A percentile compares a stretch with the other conserved stretches of the same genome.
phyloP scores from a whole-genome alignment of 2,113 vertebrate genomes.

The Cyprinodon variegatus region DNA sequence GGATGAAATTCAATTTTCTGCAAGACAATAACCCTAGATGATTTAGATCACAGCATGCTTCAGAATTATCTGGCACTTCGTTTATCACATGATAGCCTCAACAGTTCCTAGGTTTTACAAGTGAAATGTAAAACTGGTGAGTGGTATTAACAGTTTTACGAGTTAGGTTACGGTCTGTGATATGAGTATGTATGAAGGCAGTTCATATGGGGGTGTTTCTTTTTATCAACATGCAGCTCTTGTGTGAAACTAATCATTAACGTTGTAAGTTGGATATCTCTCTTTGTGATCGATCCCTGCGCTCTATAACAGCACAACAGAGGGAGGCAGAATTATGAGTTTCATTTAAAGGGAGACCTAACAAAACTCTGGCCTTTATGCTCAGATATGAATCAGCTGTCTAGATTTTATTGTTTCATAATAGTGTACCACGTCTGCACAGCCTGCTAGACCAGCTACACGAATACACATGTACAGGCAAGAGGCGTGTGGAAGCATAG shows the following conservation, averaged over 20 bases:
- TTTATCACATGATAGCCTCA: no score
- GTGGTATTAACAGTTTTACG: background rate
- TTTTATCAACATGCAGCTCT: constrained; percentile 14
- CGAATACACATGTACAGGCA: constrained; percentile 10
- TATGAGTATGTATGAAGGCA: background rate
- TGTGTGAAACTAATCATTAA: constrained; percentile 34
- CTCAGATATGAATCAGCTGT: constrained; percentile 73
- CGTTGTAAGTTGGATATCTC: constrained; percentile 48
- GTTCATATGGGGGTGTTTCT: background rate
- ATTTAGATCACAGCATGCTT: no score
- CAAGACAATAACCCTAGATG: no score
- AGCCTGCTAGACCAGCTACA: constrained; percentile 24
- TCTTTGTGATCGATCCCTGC: constrained; percentile 60
- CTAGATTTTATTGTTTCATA: constrained; percentile 73
- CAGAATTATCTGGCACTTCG: no score
- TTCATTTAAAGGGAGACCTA: constrained; percentile 72
- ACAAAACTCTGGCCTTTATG: constrained; percentile 73
- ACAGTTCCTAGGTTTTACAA: background rate
- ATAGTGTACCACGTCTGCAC: constrained; percentile 59
- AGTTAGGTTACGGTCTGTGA: background rate
- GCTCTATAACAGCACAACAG: constrained; percentile 33
- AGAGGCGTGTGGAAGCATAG: constrained; percentile 25
- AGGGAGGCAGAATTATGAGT: constrained; percentile 65
- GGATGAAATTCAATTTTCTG: no score
- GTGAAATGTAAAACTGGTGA: background rate